phyloP scores from a whole-genome alignment of 1,140 invertebrate genomes.

The Ostrea denselamellosa region DNA sequence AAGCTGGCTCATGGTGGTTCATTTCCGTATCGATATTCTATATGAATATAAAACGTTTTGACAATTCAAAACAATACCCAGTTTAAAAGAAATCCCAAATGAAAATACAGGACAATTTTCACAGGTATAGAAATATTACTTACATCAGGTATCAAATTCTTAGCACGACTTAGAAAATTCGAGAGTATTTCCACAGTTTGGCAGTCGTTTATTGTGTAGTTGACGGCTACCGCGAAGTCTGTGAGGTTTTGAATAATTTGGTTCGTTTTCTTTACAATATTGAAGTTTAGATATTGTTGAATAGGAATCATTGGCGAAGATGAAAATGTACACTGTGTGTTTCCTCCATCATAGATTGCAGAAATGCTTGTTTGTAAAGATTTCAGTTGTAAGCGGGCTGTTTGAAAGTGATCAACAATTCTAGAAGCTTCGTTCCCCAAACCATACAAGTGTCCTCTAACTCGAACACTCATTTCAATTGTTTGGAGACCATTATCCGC shows the following conservation, averaged over 20 bases:
- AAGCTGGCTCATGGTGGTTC: not conserved
- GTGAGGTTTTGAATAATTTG: not conserved
- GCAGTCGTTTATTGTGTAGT: not conserved
- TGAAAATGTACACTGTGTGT: not conserved
- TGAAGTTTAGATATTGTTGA: conserved; percentile 14
- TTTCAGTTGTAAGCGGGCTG: not conserved
- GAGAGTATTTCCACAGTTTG: not conserved
- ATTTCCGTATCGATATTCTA: not conserved
- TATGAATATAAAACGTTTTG: not conserved
- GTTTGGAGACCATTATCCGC: not conserved
- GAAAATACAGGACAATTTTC: not conserved
- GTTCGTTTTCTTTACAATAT: not conserved
- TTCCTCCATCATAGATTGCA: not conserved
- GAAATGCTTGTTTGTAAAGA: not conserved
- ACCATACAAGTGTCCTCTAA: not conserved
- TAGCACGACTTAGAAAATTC: not conserved
- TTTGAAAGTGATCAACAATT: not conserved
- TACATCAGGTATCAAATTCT: not conserved
- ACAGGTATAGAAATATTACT: not conserved
- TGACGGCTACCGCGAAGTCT: not conserved
- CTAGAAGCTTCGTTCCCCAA: not conserved
- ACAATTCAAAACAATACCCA: not conserved
- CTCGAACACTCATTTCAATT: not conserved
- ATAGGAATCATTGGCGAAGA: not conserved
- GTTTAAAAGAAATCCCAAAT: not conserved